Evolutionary conservation across 2,113 vertebrate species (phyloP), one percentile per base, ranked within the genome.

Genomic region (Onychorhynchus coronatus): DNA sequence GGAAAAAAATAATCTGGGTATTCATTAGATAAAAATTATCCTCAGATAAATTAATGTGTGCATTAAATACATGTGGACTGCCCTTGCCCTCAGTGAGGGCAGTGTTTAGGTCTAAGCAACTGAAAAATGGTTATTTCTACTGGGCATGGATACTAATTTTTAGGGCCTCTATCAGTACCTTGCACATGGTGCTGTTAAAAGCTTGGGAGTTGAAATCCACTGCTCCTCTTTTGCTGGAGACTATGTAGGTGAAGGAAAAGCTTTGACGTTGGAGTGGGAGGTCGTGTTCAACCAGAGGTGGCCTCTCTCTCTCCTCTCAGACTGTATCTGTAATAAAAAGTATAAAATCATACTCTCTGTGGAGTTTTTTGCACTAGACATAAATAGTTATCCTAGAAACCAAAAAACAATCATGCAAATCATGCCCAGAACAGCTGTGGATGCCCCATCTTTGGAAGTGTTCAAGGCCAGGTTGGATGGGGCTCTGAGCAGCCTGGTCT

Each of bases 341-440:
- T 17, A 52, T 0, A 68, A 27, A 58, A 10, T 20, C 5, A n/a
- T 39, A 14, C 16, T 53, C 50, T 8, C 1, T 9, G 14, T 24
- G n/a, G 37, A 53, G 33, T 13, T 47, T 42, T 44, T 71, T 56
- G 14, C 6, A 1, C 39, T 46, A 37, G 24, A 30, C 41, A 41
- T 37, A 41, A 67, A 16, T 5, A 66, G 20, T 52, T 49, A 52
- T 6, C 42, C 24, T 30, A 50, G 56, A 13, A 49, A 71, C 62
- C 55, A 47, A 37, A 81, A 63, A 33, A 35, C 4, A 13, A 30
- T 49, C n/a, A 25, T 52, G 58, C 20, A 70, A 61, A 56, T n/a
- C 50, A 4, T 18, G 62, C 24, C 46, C 16, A 61, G 46, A 75
- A 41, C 61, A 61, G 78, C 53, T 61, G 24, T 53, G 46, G 28